These are phyloP conservation scores for Drosophila seguyi DNA, from an alignment of 1,140 invertebrate genomes.

Conservation along the genomic window DNA sequence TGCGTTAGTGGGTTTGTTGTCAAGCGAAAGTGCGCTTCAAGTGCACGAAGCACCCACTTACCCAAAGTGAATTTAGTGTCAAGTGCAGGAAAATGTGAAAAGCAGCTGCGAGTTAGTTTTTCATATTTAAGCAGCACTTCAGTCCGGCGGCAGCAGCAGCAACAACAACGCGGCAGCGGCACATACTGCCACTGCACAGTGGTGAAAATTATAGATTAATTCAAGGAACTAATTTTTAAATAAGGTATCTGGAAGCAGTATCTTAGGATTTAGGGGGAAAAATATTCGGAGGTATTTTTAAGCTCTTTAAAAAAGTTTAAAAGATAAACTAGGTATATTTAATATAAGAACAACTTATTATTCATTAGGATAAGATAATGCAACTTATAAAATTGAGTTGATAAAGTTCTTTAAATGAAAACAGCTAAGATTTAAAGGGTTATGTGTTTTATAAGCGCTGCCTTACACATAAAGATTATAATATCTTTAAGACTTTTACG, in stretches of 20 bases:
- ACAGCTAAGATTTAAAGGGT: too few species aligned
- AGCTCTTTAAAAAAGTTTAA: neutral
- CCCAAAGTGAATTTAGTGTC: conserved; percentile 84
- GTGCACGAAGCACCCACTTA: conserved; percentile 78
- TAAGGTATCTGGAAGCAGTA: neutral
- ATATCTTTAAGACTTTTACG: too few species aligned
- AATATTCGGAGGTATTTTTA: neutral
- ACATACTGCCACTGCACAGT: conserved; percentile 45
- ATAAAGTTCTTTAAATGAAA: neutral
- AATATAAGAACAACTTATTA: neutral
- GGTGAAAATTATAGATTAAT: neutral
- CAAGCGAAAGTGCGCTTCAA: conserved; percentile 78
- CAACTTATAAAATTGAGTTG: neutral
- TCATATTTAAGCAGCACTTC: conserved; percentile 83
- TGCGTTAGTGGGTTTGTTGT: conserved; percentile 45
- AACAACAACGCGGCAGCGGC: conserved; percentile 28
- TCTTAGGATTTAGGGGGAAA: neutral
- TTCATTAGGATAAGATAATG: too few species aligned
- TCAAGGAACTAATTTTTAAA: neutral
- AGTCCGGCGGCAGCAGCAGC: conserved; percentile 26
- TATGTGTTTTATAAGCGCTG: too few species aligned
- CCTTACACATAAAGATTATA: too few species aligned
- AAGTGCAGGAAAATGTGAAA: conserved; percentile 82
- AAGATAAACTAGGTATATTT: too few species aligned
- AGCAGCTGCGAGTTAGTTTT: conserved; percentile 81